phyloP scores from a whole-genome alignment of 2,888 invertebrate genomes.

The Nomada fucata region DNA sequence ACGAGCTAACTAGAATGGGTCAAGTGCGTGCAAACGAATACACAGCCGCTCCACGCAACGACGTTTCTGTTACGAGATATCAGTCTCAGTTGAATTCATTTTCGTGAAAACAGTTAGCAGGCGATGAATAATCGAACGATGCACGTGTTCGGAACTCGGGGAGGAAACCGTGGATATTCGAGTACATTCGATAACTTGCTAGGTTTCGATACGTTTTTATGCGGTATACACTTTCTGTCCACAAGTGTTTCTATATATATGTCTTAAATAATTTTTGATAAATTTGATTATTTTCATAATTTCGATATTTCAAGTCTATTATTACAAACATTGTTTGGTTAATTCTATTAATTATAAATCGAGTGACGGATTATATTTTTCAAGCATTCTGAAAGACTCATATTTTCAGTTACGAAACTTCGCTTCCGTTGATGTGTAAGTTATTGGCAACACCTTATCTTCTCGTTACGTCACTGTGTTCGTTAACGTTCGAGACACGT shows the following conservation, averaged over 20 bases:
- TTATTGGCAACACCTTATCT: slow-evolving; percentile 19
- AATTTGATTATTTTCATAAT: too few species aligned
- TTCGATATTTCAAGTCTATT: background rate
- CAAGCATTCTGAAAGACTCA: background rate
- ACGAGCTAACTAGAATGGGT: background rate
- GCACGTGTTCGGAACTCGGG: background rate
- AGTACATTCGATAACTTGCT: too few species aligned
- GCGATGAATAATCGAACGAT: background rate
- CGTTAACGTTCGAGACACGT: slow-evolving; percentile 30
- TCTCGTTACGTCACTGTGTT: slow-evolving; percentile 38
- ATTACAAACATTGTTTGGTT: too few species aligned
- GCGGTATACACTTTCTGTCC: too few species aligned
- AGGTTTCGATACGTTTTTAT: too few species aligned
- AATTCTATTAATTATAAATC: background rate
- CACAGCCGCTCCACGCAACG: slow-evolving; percentile 23
- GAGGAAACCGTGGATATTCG: background rate
- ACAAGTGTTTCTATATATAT: too few species aligned
- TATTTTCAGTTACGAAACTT: background rate
- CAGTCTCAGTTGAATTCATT: slow-evolving; percentile 30
- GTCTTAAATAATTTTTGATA: background rate
- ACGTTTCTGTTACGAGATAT: slow-evolving; percentile 17
- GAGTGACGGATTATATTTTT: background rate
- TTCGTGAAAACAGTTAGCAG: slow-evolving; percentile 15
- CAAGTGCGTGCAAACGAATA: slow-evolving; percentile 3
- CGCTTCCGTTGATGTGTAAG: background rate